phyloP scores from a whole-genome alignment of 2,113 vertebrate species.

The Elachura formosa region DNA sequence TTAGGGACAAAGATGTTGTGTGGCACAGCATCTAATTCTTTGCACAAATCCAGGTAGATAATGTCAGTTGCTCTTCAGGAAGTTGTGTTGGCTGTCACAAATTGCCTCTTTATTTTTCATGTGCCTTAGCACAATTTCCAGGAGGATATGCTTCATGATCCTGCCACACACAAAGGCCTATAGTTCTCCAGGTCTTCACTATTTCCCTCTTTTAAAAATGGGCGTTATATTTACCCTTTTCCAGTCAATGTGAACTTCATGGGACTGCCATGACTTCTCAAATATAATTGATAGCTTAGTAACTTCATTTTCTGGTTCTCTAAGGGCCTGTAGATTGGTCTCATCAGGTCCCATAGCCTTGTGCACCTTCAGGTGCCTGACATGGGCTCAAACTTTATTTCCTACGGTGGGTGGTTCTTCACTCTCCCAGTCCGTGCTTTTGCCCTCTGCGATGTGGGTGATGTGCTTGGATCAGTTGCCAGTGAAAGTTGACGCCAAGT shows the following conservation, averaged over 20 bases:
- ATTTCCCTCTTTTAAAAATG: neutral
- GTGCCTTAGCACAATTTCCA: neutral
- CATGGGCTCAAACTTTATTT: neutral
- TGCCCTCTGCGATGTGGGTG: rapidly evolving
- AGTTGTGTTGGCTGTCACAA: neutral
- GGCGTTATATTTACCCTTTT: neutral
- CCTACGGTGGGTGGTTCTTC: neutral
- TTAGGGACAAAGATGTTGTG: neutral
- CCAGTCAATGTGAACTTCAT: neutral
- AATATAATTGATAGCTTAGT: neutral
- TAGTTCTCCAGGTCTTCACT: neutral
- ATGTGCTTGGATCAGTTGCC: neutral
- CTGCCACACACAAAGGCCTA: neutral
- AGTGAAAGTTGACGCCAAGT: neutral
- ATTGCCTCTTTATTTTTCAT: neutral
- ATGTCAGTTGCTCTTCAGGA: neutral
- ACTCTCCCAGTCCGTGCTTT: neutral
- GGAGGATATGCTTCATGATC: neutral
- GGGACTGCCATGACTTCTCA: neutral
- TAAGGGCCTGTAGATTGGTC: neutral
- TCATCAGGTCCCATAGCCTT: neutral
- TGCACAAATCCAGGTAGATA: neutral
- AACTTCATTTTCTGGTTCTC: neutral
- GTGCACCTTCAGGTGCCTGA: neutral
- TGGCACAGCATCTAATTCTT: neutral